A percentile compares a stretch with the other conserved stretches of the same genome.
Conservation (phyloP, 1,140 invertebrate species). For the Conus ventricosus region DNA sequence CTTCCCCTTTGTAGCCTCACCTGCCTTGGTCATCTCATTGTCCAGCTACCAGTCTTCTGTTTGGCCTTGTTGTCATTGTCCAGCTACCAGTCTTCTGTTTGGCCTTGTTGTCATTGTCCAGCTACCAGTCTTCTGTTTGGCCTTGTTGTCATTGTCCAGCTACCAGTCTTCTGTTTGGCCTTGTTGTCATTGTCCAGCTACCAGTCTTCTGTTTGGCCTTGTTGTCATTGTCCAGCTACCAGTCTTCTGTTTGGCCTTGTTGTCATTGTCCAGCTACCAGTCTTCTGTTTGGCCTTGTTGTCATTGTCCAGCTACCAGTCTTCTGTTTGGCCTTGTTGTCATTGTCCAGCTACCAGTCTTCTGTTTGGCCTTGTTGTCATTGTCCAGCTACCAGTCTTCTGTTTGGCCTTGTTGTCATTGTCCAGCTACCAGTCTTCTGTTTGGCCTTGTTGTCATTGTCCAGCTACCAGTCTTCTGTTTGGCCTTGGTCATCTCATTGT, state of each 20-base stretch:
- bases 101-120: neutral
- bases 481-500: neutral
- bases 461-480: neutral
- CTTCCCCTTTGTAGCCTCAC: conserved; percentile 14
- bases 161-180: neutral
- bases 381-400: neutral
- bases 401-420: neutral
- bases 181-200: neutral
- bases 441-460: neutral
- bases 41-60: neutral
- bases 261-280: neutral
- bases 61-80: neutral
- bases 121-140: neutral
- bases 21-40: neutral
- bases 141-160: neutral
- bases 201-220: neutral
- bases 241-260: neutral
- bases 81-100: neutral
- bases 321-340: neutral
- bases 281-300: neutral
- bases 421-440: neutral
- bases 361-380: neutral
- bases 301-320: neutral
- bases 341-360: neutral
- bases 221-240: neutral